These are phyloP conservation scores for Drosophila conformis DNA, from an alignment of 2,888 invertebrate species.

Conservation along the genomic window DNA sequence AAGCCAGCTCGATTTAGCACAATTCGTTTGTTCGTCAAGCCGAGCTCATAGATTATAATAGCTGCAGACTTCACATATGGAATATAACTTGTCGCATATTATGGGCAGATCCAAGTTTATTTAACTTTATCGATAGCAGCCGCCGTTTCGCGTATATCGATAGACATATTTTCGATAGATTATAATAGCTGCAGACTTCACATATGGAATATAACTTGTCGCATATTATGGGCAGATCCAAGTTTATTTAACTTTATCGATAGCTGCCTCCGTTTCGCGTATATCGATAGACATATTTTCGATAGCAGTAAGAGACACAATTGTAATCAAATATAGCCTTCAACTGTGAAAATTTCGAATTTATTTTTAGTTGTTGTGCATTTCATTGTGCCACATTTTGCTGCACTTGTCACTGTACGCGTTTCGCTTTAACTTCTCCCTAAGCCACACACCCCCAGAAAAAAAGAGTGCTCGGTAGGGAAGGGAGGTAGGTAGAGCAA, in stretches of 20 bases:
- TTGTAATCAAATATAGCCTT: too few relatives aligned
- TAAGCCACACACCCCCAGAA: background rate
- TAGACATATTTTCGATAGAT: too few relatives aligned
- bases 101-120: background rate
- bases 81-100: background rate
- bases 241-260: background rate
- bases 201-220: background rate
- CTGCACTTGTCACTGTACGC: constrained; percentile 28
- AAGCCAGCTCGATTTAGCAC: background rate
- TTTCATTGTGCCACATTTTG: background rate
- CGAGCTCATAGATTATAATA: background rate
- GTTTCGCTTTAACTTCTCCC: background rate
- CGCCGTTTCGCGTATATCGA: background rate
- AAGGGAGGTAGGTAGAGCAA: background rate
- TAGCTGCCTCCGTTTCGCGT: background rate
- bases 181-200: background rate
- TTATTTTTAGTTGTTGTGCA: background rate
- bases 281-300: background rate
- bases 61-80: background rate
- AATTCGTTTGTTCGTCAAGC: background rate
- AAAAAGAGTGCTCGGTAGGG: background rate
- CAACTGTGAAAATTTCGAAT: background rate
- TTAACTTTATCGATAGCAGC: background rate
- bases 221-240: background rate
- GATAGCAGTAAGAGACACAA: too few relatives aligned